Base-by-base conservation (phyloP, 2,113 vertebrate species). In the Prolemur simus region DNA sequence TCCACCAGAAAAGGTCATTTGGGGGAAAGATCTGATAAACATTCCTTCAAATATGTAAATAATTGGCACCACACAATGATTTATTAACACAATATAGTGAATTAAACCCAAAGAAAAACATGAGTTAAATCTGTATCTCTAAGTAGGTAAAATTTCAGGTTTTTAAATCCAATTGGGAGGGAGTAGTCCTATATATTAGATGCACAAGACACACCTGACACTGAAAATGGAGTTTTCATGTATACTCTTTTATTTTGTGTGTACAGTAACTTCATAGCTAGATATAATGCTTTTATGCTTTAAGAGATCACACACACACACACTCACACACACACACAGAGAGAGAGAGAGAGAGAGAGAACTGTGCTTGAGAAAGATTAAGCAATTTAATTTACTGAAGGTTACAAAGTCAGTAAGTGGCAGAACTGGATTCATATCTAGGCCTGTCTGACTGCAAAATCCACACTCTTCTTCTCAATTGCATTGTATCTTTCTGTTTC, bases 311-410 rank as follows among this genome's bases (percentile, higher is more conserved):
- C n/a, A n/a, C n/a, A n/a, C n/a, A n/a, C n/a, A n/a, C n/a, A n/a
- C 11, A 54, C 15, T 8, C 15, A 54, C 15, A 54, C 15, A 54
- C 15, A 54, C 11, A 54, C 11, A n/a, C 42, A 54, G 54, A 54
- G 17, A 54, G 54, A 54, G 52, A 9, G 56, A 27, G 23, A 60
- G 58, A 27, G 23, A 60, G 60, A 56, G 18, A 94, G 13, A 95
- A 87, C 8, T 87, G 15, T 84, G 60, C 80, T 87, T 90, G 1
- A 49, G 58, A 89, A 94, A 91, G 10, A 92, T 83, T 52, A 90
- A 84, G 34, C 63, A 87, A 87, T 76, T 96, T 84, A 9, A 87
- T 76, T 96, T 84, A 9, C 20, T 83, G 18, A 96, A 89, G 66
- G 2, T 95, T 81, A 73, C 39, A 42, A 81, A 76, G 69, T 60